These are phyloP conservation scores for Puntigrus tetrazona DNA, from an alignment of 2,113 vertebrate genomes.

Conservation along the genomic window DNA sequence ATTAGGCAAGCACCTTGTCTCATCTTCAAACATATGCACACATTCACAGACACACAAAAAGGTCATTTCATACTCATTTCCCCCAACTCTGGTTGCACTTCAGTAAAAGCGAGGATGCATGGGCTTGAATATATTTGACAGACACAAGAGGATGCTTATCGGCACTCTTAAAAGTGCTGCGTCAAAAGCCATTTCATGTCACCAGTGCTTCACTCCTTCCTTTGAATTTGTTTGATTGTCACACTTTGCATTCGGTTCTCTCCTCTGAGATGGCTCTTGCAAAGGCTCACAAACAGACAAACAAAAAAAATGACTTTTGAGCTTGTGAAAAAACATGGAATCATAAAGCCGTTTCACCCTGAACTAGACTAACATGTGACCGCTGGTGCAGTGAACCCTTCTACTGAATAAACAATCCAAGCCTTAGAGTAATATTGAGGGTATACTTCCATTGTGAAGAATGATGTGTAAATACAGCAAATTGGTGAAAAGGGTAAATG, in stretches of 20 bases:
- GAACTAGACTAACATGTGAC: constrained; percentile 17
- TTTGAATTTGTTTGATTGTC: constrained; percentile 73
- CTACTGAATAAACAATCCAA: constrained; percentile 15
- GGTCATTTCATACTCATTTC: constrained; percentile 88
- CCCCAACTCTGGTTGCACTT: constrained; percentile 71
- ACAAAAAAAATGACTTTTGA: constrained; percentile 10
- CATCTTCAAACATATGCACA: constrained; percentile 81
- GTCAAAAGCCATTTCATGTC: constrained; percentile 72
- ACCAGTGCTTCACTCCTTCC: constrained; percentile 79
- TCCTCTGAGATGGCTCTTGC: constrained; percentile 31
- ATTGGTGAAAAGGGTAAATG: constrained; percentile 62
- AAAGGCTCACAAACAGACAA: constrained; percentile 25
- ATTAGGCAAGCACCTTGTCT: constrained; percentile 91
- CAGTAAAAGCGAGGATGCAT: constrained; percentile 19
- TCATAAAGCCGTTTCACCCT: constrained; percentile 34
- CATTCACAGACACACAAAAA: constrained; percentile 75
- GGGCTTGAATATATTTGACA: constrained; percentile 68
- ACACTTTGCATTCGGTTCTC: constrained; percentile 52
- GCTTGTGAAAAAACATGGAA: constrained; percentile 26
- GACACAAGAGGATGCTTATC: constrained; percentile 74
- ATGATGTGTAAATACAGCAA: background rate
- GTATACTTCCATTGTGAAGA: constrained; percentile 1
- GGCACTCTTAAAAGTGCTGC: constrained; percentile 84
- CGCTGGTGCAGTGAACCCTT: background rate
- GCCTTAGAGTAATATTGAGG: background rate